Conservation (phyloP, 2,797 vertebrate species). For the Gymnothorax javanicus region DNA sequence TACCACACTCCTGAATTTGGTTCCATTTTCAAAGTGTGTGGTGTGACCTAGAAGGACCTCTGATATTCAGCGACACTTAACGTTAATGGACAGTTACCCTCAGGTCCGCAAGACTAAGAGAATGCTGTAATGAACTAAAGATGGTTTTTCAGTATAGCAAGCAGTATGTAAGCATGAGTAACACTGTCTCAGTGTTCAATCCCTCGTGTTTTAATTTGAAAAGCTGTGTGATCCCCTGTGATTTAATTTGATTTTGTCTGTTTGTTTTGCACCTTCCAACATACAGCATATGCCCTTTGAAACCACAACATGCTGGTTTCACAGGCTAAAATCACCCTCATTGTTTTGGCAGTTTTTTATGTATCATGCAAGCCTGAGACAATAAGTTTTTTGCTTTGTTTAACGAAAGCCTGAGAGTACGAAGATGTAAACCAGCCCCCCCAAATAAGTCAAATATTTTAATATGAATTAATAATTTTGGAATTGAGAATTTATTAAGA, state of each 20-base stretch:
- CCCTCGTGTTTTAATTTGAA: constrained; percentile 11
- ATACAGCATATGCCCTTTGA: neutral
- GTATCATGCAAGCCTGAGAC: neutral
- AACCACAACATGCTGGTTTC: neutral
- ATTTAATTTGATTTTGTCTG: neutral
- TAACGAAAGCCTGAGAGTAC: neutral
- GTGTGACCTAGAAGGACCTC: neutral
- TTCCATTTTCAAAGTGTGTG: neutral
- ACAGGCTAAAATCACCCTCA: neutral
- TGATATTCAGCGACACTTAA: neutral
- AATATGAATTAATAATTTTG: neutral
- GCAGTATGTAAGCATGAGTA: neutral
- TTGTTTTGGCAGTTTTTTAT: neutral
- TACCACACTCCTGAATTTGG: neutral
- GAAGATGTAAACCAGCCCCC: neutral
- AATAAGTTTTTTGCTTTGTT: neutral
- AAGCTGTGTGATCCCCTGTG: neutral
- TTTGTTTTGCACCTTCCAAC: neutral
- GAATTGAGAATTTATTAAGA: neutral
- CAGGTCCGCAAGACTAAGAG: neutral
- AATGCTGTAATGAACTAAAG: neutral
- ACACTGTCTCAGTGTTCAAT: neutral
- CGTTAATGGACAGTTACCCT: neutral
- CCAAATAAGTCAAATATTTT: neutral
- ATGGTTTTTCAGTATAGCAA: neutral